Conservation (phyloP, 1,140 invertebrate species). For the Gryon sp. region DNA sequence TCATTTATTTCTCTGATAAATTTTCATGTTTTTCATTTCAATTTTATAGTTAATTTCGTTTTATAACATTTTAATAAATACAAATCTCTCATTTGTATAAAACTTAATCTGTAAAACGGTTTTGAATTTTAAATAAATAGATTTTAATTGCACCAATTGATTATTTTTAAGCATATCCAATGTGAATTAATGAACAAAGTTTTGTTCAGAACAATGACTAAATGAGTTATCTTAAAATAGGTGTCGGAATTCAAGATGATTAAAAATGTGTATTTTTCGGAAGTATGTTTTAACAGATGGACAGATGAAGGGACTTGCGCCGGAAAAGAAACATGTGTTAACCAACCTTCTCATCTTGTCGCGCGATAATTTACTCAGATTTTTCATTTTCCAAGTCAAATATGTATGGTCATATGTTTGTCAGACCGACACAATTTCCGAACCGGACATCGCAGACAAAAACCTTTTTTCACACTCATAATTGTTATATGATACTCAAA, state of each 20-base stretch:
- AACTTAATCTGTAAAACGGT: too few species aligned
- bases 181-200: too few species aligned
- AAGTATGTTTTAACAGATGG: conserved; percentile 69
- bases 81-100: too few species aligned
- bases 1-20: too few species aligned
- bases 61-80: too few species aligned
- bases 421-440: conserved; percentile 1
- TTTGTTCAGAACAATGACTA: conserved; percentile 23
- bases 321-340: conserved; percentile 68
- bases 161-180: too few species aligned
- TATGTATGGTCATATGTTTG: conserved; percentile 9
- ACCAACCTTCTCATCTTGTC: conserved; percentile 53
- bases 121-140: too few species aligned
- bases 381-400: conserved; percentile 51
- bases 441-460: conserved; percentile 1
- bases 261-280: conserved; percentile 12
- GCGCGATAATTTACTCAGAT: conserved; percentile 40
- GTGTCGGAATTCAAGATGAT: conserved; percentile 13
- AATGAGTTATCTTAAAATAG: conserved; percentile 43
- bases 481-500: too few species aligned
- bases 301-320: conserved; percentile 47
- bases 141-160: too few species aligned
- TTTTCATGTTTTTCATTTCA: too few species aligned
- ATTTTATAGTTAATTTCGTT: conserved; percentile 4
- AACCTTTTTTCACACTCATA: background rate